A percentile compares a stretch with the other conserved stretches of the same genome.
These are phyloP conservation scores for Microtus richardsoni DNA, from an alignment of 2,113 vertebrate genomes.

Conservation along the genomic window DNA sequence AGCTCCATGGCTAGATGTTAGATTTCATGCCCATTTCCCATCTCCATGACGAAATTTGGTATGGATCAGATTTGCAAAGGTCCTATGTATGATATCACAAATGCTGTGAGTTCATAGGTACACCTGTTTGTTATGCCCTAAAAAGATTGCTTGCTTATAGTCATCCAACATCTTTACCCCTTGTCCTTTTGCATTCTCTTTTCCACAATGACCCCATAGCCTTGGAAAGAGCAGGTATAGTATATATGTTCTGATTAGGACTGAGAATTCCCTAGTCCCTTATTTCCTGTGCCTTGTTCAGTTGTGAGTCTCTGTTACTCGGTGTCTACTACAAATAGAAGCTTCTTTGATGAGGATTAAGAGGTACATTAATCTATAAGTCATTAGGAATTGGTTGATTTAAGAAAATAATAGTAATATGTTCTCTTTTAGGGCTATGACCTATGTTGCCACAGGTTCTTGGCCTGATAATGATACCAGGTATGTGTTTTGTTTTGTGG, in stretches of 20 bases:
- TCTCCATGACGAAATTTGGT: neutral
- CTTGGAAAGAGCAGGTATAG: neutral
- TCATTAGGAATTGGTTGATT: neutral
- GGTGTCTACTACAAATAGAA: neutral
- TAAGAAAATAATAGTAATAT: neutral
- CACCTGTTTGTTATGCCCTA: neutral
- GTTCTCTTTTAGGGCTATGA: neutral
- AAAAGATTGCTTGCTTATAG: neutral
- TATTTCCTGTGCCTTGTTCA: neutral
- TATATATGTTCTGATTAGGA: neutral
- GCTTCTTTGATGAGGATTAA: neutral
- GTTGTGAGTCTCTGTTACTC: neutral
- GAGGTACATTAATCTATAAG: neutral
- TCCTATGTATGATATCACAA: neutral
- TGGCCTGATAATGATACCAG: neutral
- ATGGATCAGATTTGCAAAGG: neutral
- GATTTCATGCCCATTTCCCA: neutral
- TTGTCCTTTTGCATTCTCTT: neutral
- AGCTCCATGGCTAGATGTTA: neutral
- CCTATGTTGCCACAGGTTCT: neutral
- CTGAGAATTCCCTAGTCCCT: neutral
- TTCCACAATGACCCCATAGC: neutral
- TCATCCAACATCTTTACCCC: neutral
- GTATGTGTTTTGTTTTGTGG: neutral
- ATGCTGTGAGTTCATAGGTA: neutral